Conservation (phyloP, 1,140 invertebrate genomes). For the Macrosteles quadrilineatus region DNA sequence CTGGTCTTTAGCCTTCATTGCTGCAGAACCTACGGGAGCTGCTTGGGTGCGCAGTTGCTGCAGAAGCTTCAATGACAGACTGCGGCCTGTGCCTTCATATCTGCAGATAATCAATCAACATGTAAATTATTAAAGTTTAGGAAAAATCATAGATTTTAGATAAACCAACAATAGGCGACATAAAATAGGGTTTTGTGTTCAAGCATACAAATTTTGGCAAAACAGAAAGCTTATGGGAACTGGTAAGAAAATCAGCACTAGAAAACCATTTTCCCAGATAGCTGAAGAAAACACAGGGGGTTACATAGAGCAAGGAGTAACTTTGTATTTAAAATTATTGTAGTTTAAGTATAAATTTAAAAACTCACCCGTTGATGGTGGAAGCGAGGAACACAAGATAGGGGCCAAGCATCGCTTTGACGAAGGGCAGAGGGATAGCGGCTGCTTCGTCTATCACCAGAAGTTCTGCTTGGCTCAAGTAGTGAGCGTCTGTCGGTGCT, state of each 20-base stretch:
- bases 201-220: too few species aligned
- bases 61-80: constrained; percentile 92
- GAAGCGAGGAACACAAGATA: constrained; percentile 96
- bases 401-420: constrained; percentile 88
- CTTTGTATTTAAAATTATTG: too few species aligned
- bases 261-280: too few species aligned
- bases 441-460: constrained; percentile 98
- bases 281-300: too few species aligned
- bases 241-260: too few species aligned
- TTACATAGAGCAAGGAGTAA: too few species aligned
- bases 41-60: constrained; percentile 78
- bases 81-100: constrained; percentile 98
- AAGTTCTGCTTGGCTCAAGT: constrained; percentile 91
- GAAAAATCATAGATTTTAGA: too few species aligned
- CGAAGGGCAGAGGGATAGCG: constrained; percentile 93
- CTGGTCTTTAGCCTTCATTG: constrained; percentile 41
- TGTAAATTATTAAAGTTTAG: too few species aligned
- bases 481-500: constrained; percentile 85
- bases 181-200: too few species aligned
- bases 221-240: too few species aligned
- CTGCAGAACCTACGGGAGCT: constrained; percentile 51
- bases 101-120: constrained; percentile 47
- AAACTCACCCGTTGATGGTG: constrained; percentile 88
- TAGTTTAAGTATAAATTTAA: too few species aligned
- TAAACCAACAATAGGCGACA: too few species aligned